Base-by-base conservation (phyloP, 2,113 vertebrate genomes). In the Choloepus hoffmanni region DNA sequence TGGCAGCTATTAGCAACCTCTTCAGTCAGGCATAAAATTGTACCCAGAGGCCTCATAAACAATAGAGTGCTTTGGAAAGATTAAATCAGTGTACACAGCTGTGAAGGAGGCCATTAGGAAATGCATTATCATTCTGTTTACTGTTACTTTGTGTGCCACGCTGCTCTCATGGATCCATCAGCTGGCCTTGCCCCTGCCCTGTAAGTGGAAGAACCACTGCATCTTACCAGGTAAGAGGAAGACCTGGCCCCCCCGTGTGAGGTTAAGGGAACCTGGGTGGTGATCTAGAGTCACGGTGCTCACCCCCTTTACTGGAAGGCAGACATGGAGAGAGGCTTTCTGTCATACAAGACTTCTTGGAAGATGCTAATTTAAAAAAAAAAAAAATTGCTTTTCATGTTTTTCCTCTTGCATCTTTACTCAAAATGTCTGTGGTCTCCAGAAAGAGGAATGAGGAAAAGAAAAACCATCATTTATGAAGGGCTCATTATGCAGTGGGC, bases 21-120 rank as follows among this genome's bases (percentile, higher is more conserved):
- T 99, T 99, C 99, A 99, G 98, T 98, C 98, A 99, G 98, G 98
- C 99, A 98, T 99, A 98, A 99, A 99, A 99, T 99, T 99, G 98
- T 98, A 98, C 99, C 99, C 99, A 97, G 97, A 98, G 98, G 99
- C 98, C 98, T 98, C 98, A 99, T 99, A 99, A 99, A 99, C 98
- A 99, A 99, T 96, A 63, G 96, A 98, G 98, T 98, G 98, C 98
- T 99, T 99, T 98, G 98, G 97, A 98, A 98, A 98, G 98, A 99
- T 99, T 98, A 99, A 98, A 99, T 98, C 98, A 98, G 98, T 97
- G 98, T 98, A 98, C 98, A 98, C 98, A 98, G 98, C 99, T 98
- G 98, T 95, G 97, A 98, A 98, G 98, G 98, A 98, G 98, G 97
- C 98, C 98, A 98, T 99, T 98, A 98, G 98, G 93, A 98, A 98